Evolutionary conservation across 2,113 vertebrate genomes (phyloP), one percentile per base, ranked within the genome.

Genomic region (Fukomys damarensis): DNA sequence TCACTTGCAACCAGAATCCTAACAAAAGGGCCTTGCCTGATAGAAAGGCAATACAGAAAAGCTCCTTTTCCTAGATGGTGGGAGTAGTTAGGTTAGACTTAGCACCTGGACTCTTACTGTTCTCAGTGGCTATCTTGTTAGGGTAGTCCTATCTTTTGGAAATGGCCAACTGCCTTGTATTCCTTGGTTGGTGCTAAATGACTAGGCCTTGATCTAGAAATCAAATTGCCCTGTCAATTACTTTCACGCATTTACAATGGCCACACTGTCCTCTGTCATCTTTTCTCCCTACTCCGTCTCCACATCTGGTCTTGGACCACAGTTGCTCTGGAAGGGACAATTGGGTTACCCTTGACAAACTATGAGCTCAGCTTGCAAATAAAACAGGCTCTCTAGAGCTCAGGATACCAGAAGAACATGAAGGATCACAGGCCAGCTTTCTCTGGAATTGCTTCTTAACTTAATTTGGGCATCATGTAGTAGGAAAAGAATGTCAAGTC

Each of bases 391-490:
- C 46, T 46, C 74, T 46, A 32, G 77, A 63, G 76, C 85, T 96
- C 91, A 56, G 83, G 93, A 96, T 92, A 87, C 91, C 87, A 96
- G 85, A 74, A 82, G 30, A 79, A 79, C 32, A 56, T 95, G 96
- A 97, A 91, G 92, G 89, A 85, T 58, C 85, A 58, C 96, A 97
- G 97, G 58, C 54, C 91, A 90, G 85, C 56, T 68, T 94, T 92
- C 95, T 95, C 79, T 65, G 93, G 87, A 91, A 96, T 91, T 92
- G 92, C 84, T 93, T 87, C 95, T 92, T 97, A 96, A 96, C 98
- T 98, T 98, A 96, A 98, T 98, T 98, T 98, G 97, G 98, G 90
- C 96, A 97, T 97, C 91, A 68, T 94, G 89, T 82, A 61, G 77
- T 81, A 97, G 59, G 88, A 81, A 88, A 91, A 95, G 93, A 94